Percentiles rank a stretch among this genome's conserved stretches.
These are phyloP conservation scores for Proteles cristata DNA, from an alignment of 2,113 vertebrate species.

Conservation along the genomic window DNA sequence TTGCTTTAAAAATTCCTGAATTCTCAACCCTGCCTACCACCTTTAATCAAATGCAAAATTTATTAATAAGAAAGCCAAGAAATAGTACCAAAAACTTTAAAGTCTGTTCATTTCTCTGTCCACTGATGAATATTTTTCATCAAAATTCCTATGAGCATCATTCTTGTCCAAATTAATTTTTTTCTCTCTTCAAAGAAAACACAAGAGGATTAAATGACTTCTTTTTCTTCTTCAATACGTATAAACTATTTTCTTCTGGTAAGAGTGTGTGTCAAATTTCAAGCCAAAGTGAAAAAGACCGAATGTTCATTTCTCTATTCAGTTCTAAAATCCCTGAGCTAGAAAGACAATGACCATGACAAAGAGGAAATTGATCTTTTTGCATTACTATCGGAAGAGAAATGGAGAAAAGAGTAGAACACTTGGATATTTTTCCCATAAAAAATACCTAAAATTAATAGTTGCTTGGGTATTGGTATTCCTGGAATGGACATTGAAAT, in stretches of 20 bases:
- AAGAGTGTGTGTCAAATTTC: constrained; percentile 54
- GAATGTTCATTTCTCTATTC: constrained; percentile 33
- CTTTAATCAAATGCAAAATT: constrained; percentile 41
- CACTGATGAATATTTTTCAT: background rate
- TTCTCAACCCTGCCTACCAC: background rate
- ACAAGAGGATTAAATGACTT: background rate
- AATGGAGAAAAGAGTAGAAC: constrained; percentile 19
- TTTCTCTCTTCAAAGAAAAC: constrained; percentile 53
- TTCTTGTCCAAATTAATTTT: background rate
- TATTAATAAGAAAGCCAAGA: constrained; percentile 37
- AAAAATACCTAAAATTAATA: background rate
- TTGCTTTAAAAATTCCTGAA: background rate
- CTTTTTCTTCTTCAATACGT: background rate
- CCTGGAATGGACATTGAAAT: background rate
- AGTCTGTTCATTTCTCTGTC: background rate
- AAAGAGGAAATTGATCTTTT: constrained; percentile 33
- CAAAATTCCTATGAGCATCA: background rate
- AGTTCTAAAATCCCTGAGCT: background rate
- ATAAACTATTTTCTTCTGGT: constrained; percentile 27
- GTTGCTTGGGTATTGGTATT: background rate
- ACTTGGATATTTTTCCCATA: background rate
- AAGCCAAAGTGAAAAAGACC: constrained; percentile 16
- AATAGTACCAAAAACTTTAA: constrained; percentile 1
- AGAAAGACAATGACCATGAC: background rate
- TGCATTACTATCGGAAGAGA: background rate